A percentile compares a stretch with the other conserved stretches of the same genome.
These are phyloP conservation scores for Frankliniella intonsa DNA, from an alignment of 2,888 invertebrate species.

Conservation along the genomic window DNA sequence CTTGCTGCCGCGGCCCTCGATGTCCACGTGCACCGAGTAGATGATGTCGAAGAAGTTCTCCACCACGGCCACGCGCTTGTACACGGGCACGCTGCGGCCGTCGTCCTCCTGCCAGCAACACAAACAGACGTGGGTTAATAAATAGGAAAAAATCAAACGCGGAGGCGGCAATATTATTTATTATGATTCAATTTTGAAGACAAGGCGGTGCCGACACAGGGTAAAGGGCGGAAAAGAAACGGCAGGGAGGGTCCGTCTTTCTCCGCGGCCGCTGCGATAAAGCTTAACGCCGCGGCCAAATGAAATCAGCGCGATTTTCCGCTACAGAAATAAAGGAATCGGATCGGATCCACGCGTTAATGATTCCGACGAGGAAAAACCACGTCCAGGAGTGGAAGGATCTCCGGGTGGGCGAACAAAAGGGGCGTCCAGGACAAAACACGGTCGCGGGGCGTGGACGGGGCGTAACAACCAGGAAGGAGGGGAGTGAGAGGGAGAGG, in stretches of 20 bases:
- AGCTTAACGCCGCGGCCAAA: neutral
- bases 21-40: slow-evolving; percentile 89
- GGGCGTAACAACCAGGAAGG: slow-evolving; percentile 31
- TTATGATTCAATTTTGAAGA: neutral
- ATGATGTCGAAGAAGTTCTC: slow-evolving; percentile 97
- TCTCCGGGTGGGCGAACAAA: too few species aligned
- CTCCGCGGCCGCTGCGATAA: neutral
- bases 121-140: neutral
- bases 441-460: neutral
- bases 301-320: slow-evolving; percentile 11
- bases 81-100: slow-evolving; percentile 59
- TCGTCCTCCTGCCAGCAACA: slow-evolving; percentile 29
- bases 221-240: slow-evolving; percentile 18
- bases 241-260: neutral
- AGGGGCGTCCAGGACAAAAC: too few species aligned
- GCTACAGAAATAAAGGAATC: neutral
- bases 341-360: too few species aligned
- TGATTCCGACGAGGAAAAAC: too few species aligned
- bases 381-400: too few species aligned
- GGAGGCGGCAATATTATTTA: neutral
- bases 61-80: slow-evolving; percentile 91
- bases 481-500: slow-evolving; percentile 6
- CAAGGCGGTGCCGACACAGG: slow-evolving; percentile 22
- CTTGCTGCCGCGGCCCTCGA: slow-evolving; percentile 83
- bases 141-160: neutral